Conservation (phyloP, 2,888 invertebrate species). For the Drosophila vallismaia region DNA sequence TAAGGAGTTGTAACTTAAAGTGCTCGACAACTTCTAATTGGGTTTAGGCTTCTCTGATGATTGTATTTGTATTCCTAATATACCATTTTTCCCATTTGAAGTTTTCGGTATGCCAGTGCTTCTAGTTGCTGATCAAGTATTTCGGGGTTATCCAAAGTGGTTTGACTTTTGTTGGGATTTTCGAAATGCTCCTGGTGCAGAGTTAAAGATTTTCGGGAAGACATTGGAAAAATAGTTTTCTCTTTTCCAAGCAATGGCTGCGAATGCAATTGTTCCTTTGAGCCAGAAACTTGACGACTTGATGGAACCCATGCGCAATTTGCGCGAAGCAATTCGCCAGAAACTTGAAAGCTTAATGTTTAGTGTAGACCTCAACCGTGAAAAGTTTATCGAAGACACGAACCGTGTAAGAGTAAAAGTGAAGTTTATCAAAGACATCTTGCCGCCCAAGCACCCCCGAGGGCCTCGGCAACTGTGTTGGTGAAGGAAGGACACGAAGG, state of each 20-base stretch:
- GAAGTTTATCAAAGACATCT: too few relatives aligned
- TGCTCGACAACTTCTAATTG: conserved; percentile 68
- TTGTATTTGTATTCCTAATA: conserved; percentile 53
- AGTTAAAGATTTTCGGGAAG: conserved; percentile 65
- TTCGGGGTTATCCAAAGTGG: conserved; percentile 82
- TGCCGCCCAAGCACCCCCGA: too few relatives aligned
- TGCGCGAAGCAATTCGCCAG: too few relatives aligned
- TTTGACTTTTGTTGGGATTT: conserved; percentile 60
- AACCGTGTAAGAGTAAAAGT: too few relatives aligned
- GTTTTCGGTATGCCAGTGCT: conserved; percentile 83
- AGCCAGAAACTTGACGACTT: conserved; percentile 88
- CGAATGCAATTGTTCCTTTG: conserved; percentile 90
- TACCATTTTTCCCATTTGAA: conserved; percentile 82
- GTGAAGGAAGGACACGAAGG: too few relatives aligned
- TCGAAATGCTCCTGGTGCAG: conserved; percentile 48
- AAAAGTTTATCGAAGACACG: too few relatives aligned
- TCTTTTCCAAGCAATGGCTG: conserved; percentile 86
- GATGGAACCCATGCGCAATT: conserved; percentile 87
- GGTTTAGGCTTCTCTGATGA: conserved; percentile 13
- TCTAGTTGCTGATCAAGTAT: conserved; percentile 83
- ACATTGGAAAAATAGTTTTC: conserved; percentile 26
- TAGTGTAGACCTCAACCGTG: too few relatives aligned
- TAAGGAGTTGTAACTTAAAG: conserved; percentile 40
- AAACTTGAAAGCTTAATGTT: too few relatives aligned
- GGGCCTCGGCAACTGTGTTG: too few relatives aligned